Evolutionary conservation across 2,113 vertebrate genomes (phyloP), one percentile per base, ranked within the genome.

Genomic region (Pomatorhinus ruficollis): DNA sequence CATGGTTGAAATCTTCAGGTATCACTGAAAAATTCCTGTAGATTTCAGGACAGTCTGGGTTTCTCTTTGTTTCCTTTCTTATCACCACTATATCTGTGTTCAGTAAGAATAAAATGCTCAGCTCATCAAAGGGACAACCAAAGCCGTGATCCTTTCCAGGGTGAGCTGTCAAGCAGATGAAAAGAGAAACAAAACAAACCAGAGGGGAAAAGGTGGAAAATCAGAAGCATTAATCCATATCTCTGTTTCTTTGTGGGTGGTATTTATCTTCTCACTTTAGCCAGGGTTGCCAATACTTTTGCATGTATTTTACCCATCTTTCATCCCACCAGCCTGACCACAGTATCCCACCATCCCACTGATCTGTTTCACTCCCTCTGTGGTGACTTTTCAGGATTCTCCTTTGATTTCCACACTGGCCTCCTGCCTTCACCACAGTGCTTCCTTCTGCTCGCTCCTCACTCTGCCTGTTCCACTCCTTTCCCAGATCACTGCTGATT

Each of bases 121-220:
- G 31, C 53, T 21, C 54, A 16, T 85, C 66, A 79, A 21, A 47
- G n/a, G 37, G 16, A 44, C 19, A 37, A 15, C 5, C 20, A 75
- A 83, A 87, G 33, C 19, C 0, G 0, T 47, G 44, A 31, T 45
- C 12, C 22, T 65, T 39, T 31, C 33, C 19, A 35, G 50, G 25
- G 12, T 27, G 40, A 65, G 19, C 53, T 92, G 44, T 33, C 7
- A 65, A 52, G 39, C 8, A 65, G 24, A 56, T 35, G 10, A 74
- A 95, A 68, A 33, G 11, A 76, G 57, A 87, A 72, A 75, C 1
- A 64, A 81, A 83, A 63, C 7, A 57, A 61, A 33, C 2, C 56
- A 25, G 37, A 68, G 6, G 8, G 7, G 10, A 2, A 66, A 60
- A 76, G 12, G 40, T 56, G 56, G 21, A 37, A 64, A 81, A 82